Evolutionary conservation across 2,113 vertebrate species (phyloP), one percentile per base, ranked within the genome.

Genomic region (Sylvietta virens): DNA sequence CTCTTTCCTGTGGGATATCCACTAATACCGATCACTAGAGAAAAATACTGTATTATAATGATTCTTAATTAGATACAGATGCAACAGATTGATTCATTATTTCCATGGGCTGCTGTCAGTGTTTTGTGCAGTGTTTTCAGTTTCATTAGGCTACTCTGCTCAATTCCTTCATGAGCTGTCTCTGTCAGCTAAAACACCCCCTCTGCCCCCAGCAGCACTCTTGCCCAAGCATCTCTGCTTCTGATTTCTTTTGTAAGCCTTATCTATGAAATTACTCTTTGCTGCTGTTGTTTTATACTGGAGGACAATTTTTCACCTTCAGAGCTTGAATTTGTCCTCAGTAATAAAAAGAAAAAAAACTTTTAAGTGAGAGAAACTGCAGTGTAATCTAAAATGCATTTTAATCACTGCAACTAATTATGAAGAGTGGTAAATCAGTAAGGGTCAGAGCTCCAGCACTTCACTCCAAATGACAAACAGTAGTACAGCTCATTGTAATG

Each of bases 11-110:
- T 86, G 81, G 51, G 77, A 42, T 84, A 93, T 85, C 74, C 66
- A 54, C 81, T 95, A 90, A 57, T 82, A 90, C 86, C 28, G 40
- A 91, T 78, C 82, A 95, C 89, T 83, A 81, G 92, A 92, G 42
- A 23, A 87, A 88, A 93, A 78, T 58, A 80, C 65, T 90, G 76
- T 92, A 93, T 94, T 97, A 88, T 95, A 88, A 97, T 94, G 91
- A 88, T 96, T 96, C 95, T 91, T 98, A 97, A 98, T 88, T 97
- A 96, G 90, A 92, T 91, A 94, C 81, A 97, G 96, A 96, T 92
- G 69, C 89, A 95, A 86, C 56, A 90, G 94, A 94, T 92, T 96
- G 95, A 97, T 97, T 97, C 82, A 95, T 97, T 97, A 95, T 92
- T 95, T 97, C 91, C 60, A 88, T 93, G 92, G 64, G 66, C 61